Evolutionary conservation across 2,113 vertebrate species (phyloP), one percentile per base, ranked within the genome.

Genomic region (Thymallus thymallus): DNA sequence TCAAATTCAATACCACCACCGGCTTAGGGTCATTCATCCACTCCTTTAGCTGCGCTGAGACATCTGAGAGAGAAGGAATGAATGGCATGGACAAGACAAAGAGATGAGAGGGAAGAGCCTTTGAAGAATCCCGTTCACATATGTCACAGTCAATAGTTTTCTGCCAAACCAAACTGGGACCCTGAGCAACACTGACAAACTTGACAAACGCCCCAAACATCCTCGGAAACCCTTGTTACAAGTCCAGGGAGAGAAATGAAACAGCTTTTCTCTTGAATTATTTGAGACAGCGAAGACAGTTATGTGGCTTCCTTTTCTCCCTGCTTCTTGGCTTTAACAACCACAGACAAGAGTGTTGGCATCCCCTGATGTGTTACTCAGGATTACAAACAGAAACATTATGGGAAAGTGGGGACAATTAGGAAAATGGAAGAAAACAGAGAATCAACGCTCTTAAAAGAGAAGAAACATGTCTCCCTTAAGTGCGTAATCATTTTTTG

Each of bases 21-120:
- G 12, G 41, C 69, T 51, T 32, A 68, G 69, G 75, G 61, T 73
- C 82, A 83, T 85, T 77, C 66, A 75, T 81, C 71, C 79, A 5
- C 63, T 61, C 62, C 84, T 68, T 80, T 72, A 78, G 74, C 79
- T 69, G 66, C 76, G 58, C 18, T 20, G 22, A 64, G 79, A 85
- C 71, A 78, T 84, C 75, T 85, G 77, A 84, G 80, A 76, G 71
- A 71, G 63, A 62, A 76, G 69, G 85, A 83, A 85, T 77, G 82
- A 88, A 72, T 74, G 75, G 75, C 75, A 73, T 26, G 73, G 60
- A 35, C 55, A 73, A 56, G 24, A 70, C 48, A 77, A 23, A 79
- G 68, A 48, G 68, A 75, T 20, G 69, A 26, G 67, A 67, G 14
- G 73, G 78, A 7, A 69, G 41, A 6, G 41, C 76, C 84, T 86